Conservation (phyloP, 2,113 vertebrate genomes). For the Lasiurus borealis region DNA sequence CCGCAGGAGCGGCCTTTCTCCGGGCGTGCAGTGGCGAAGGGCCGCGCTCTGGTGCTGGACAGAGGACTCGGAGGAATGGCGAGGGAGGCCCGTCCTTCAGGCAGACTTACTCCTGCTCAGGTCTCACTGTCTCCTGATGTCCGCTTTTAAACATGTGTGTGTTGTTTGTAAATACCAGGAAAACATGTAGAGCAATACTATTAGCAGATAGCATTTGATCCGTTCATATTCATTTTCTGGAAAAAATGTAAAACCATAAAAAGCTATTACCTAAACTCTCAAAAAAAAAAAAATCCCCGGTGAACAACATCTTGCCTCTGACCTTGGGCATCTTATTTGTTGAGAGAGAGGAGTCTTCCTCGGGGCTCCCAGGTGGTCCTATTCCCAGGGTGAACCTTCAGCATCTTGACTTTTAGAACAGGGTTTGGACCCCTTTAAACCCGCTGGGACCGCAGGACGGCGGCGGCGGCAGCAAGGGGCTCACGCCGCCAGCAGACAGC, state of each 20-base stretch:
- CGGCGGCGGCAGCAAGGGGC: neutral
- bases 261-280: neutral
- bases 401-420: neutral
- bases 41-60: constrained; percentile 59
- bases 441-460: neutral
- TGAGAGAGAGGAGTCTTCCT: neutral
- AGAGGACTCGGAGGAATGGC: constrained; percentile 47
- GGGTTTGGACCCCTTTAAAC: neutral
- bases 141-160: constrained; percentile 54
- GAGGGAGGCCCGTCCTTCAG: constrained; percentile 69
- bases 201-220: constrained; percentile 51
- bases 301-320: neutral
- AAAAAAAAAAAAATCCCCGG: neutral
- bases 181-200: neutral
- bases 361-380: neutral
- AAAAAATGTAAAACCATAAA: neutral
- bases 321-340: neutral
- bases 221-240: neutral
- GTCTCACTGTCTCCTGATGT: neutral
- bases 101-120: constrained; percentile 71
- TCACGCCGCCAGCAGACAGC: neutral
- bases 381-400: neutral
- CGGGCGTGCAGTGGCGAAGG: neutral
- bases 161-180: constrained; percentile 69
- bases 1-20: constrained; percentile 49